Percentiles rank a stretch among this genome's conserved stretches.
Evolutionary conservation across 2,797 vertebrate species (phyloP).

Genomic region (Cuculus canorus): DNA sequence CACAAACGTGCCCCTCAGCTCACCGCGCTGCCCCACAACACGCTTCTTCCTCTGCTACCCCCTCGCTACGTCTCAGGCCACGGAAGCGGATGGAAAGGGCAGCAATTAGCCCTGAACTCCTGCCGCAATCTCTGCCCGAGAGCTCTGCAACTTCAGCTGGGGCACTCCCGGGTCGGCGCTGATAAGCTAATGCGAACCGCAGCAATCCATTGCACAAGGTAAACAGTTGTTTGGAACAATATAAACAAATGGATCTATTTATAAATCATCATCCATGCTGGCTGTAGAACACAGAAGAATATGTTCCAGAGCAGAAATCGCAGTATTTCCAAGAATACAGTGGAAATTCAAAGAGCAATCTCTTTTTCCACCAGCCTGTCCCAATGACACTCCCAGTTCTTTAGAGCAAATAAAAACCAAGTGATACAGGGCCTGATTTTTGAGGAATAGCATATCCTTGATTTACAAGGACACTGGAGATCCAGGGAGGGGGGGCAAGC

Average conservation of each 20-base stretch:
- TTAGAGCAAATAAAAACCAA: not conserved
- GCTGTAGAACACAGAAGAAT: not conserved
- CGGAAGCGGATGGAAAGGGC: not conserved
- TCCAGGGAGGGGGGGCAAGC: not conserved
- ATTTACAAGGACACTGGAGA: not conserved
- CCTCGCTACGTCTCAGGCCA: too few relatives aligned
- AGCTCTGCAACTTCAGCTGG: not conserved
- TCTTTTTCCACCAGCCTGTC: not conserved
- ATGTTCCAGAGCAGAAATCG: not conserved
- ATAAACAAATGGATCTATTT: slow-evolving; percentile 2
- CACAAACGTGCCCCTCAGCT: not conserved
- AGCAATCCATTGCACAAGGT: not conserved
- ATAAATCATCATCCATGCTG: not conserved
- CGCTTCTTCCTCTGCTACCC: accelerated
- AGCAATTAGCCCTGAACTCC: not conserved
- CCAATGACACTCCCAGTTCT: not conserved
- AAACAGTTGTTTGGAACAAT: not conserved
- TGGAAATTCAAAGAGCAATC: not conserved
- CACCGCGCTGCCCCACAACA: not conserved
- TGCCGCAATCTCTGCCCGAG: not conserved
- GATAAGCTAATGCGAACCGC: not conserved
- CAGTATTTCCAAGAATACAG: not conserved
- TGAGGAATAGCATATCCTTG: not conserved
- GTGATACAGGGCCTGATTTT: not conserved
- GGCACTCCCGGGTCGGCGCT: not conserved